These are phyloP conservation scores for Neodon shergylaensis DNA, from an alignment of 2,113 vertebrate species.

Conservation along the genomic window DNA sequence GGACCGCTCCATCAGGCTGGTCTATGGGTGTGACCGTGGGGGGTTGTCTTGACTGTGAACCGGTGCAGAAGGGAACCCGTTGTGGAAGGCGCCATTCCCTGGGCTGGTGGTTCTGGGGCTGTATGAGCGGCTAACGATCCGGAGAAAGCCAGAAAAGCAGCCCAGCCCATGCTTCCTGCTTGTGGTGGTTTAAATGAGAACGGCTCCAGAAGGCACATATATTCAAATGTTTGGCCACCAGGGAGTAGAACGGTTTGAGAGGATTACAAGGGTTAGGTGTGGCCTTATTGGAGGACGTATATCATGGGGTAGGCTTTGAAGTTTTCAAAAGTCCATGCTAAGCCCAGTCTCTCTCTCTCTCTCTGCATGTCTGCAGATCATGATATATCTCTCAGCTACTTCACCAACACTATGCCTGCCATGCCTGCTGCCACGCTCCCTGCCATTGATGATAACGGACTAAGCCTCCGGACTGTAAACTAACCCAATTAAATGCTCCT, in stretches of 20 bases:
- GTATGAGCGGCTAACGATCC: neutral
- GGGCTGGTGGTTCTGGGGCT: neutral
- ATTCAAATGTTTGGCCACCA: neutral
- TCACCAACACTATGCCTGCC: neutral
- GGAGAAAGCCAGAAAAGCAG: neutral
- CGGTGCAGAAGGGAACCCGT: neutral
- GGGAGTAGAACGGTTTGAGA: neutral
- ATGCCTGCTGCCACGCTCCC: neutral
- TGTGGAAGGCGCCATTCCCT: neutral
- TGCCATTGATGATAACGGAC: too few species aligned
- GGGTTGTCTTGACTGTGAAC: neutral
- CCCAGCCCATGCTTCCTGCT: neutral
- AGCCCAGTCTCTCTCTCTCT: neutral
- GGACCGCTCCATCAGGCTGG: neutral
- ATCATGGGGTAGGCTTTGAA: neutral
- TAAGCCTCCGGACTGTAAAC: neutral
- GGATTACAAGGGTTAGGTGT: neutral
- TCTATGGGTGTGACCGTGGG: neutral
- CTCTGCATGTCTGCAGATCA: neutral
- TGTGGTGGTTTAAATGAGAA: neutral
- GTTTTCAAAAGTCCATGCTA: neutral
- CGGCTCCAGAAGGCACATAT: neutral
- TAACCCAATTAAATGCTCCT: neutral
- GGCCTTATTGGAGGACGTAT: neutral
- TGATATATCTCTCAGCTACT: neutral